Base-by-base conservation (phyloP, 2,888 invertebrate species). In the Dryococelus australis region DNA sequence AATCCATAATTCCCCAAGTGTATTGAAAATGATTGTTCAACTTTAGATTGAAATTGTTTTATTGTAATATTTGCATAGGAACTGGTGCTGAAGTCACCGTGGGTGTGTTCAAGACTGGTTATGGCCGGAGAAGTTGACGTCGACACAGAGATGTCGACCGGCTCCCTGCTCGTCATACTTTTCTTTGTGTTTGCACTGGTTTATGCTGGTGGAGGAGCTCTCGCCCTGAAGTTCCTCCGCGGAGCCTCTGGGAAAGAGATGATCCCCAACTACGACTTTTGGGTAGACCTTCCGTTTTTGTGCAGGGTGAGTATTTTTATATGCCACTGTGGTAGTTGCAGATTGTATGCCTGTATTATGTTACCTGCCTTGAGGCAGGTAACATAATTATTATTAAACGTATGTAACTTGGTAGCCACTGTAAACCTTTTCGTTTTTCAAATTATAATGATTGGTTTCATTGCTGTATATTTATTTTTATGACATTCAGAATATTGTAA, bases 171-270 rank as follows among this genome's bases (percentile, higher is more conserved):
- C 87, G 92, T 95, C 26, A 94, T 96, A 81, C 92, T 96, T 88
- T 94, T 96, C 90, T 94, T 95, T 89, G 93, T 95, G 0, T 92
- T 93, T 87, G 90, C 93, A 3, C 92, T 94, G 53, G 92, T 95
- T 88, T 96, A 96, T 91, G 93, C 96, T 43, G 92, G 95, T 88
- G 94, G 95, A 81, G 97, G 97, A 86, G 94, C 95, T 86, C 91
- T 95, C 84, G 93, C 95, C 0, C 94, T 95, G 91, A 95, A 95
- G 91, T 94, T 95, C 91, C 92, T 96, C 80, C 94, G 96, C 92
- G 96, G 96, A 47, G 96, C 96, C 0, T 94, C 95, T 81, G 96
- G 97, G 0, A 92, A 94, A 88, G 96, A 97, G 92, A 93, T 96
- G 90, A 93, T 97, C 90, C 97, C 97, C 0, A 96, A 97, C 92